phyloP scores from a whole-genome alignment of 64 coral and sea anemone genomes.

The Porites australiensis region DNA sequence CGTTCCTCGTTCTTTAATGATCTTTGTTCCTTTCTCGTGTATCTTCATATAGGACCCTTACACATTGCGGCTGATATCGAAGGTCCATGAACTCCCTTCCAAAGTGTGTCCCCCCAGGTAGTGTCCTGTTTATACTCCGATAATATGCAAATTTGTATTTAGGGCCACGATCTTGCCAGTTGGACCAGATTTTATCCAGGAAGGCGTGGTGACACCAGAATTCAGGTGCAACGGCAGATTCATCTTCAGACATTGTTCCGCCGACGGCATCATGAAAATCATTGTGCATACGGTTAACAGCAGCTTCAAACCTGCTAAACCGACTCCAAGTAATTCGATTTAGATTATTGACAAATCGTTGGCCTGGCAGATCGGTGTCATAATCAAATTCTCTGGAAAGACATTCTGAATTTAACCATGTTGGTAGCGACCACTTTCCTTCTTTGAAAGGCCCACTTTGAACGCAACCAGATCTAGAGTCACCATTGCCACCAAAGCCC shows the following conservation, averaged over 20 bases:
- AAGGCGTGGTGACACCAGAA: conserved; percentile 85
- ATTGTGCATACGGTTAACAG: conserved; percentile 41
- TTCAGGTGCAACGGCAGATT: conserved; percentile 65
- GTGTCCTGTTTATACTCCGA: background rate
- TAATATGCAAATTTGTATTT: conserved; percentile 60
- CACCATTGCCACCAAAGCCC: conserved; percentile 81
- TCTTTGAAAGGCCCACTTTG: conserved; percentile 66
- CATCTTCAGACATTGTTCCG: conserved; percentile 42
- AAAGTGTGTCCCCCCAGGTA: conserved; percentile 58
- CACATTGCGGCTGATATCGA: conserved; percentile 64
- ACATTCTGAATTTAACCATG: conserved; percentile 41
- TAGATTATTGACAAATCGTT: conserved; percentile 14
- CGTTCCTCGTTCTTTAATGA: background rate
- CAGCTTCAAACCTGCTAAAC: conserved; percentile 70
- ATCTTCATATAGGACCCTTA: conserved; percentile 64
- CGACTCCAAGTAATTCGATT: conserved; percentile 14
- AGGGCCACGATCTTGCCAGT: conserved; percentile 75
- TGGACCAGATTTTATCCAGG: conserved; percentile 82
- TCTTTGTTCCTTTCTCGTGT: background rate
- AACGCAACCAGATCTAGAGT: conserved; percentile 31
- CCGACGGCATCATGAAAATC: conserved; percentile 70
- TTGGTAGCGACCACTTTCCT: conserved; percentile 28
- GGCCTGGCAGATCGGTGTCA: conserved; percentile 4
- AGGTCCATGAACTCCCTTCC: conserved; percentile 64
- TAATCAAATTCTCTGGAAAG: conserved; percentile 61